Conservation (phyloP, 1,140 invertebrate genomes). For the Megalonaias nervosa region DNA sequence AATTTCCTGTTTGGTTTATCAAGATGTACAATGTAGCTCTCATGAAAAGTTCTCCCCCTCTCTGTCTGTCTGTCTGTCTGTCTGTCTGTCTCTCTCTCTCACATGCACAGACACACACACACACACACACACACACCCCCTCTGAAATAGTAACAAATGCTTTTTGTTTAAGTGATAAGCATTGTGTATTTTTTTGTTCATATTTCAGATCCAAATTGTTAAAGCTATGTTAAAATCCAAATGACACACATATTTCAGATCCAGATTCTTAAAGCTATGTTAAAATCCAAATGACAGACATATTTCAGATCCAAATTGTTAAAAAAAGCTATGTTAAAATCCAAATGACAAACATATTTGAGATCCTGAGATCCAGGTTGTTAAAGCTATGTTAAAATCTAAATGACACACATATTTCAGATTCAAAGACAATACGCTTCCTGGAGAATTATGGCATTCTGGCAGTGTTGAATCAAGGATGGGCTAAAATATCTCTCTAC, state of each 20-base stretch:
- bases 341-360: background rate
- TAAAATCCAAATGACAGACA: background rate
- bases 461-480: constrained; percentile 19
- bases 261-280: background rate
- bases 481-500: constrained; percentile 4
- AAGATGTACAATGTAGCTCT: no score
- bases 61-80: no score
- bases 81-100: no score
- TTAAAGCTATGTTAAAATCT: background rate
- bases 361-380: background rate
- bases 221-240: background rate
- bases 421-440: constrained; percentile 25
- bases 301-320: constrained; percentile 5
- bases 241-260: background rate
- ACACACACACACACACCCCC: no score
- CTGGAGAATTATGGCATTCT: constrained; percentile 30
- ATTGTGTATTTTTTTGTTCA: no score
- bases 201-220: background rate
- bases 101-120: no score
- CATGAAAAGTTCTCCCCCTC: no score
- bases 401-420: background rate
- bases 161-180: no score
- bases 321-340: background rate
- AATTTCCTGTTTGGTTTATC: no score
- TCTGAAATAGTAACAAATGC: no score